phyloP scores from a whole-genome alignment of 2,888 invertebrate species.

The Nomada goodeniana region DNA sequence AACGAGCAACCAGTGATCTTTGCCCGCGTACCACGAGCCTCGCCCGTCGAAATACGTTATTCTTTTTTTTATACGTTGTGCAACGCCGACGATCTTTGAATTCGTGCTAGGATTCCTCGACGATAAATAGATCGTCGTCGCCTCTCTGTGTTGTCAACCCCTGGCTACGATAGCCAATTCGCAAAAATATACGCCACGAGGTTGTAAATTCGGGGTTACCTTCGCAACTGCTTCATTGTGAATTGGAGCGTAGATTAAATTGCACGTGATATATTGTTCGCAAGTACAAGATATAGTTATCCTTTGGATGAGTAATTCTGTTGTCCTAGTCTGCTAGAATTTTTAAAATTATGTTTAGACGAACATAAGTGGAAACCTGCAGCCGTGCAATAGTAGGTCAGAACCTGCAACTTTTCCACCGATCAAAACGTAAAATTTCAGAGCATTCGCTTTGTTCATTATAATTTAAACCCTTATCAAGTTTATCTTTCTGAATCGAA shows the following conservation, averaged over 20 bases:
- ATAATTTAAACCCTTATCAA: neutral
- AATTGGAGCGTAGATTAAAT: neutral
- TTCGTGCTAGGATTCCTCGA: constrained; percentile 45
- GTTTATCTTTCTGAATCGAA: constrained; percentile 26
- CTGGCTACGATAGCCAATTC: constrained; percentile 19
- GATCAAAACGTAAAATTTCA: too few species aligned
- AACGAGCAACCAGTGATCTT: constrained; percentile 46
- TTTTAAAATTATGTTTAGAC: too few species aligned
- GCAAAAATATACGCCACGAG: neutral
- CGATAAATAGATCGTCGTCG: constrained; percentile 41
- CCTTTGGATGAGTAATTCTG: too few species aligned
- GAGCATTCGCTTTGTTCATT: neutral
- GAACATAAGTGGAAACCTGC: too few species aligned
- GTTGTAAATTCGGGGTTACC: neutral
- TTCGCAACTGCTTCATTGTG: neutral
- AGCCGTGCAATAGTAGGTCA: too few species aligned
- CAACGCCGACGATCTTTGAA: constrained; percentile 44
- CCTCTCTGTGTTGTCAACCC: constrained; percentile 6
- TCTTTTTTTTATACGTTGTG: constrained; percentile 41
- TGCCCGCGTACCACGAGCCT: constrained; percentile 9
- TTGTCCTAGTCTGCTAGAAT: too few species aligned
- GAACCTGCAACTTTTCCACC: too few species aligned
- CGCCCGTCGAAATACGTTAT: constrained; percentile 35
- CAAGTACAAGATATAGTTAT: too few species aligned
- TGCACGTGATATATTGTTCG: too few species aligned